Base-by-base conservation (phyloP, 2,797 vertebrate genomes). In the Eospalax fontanierii region DNA sequence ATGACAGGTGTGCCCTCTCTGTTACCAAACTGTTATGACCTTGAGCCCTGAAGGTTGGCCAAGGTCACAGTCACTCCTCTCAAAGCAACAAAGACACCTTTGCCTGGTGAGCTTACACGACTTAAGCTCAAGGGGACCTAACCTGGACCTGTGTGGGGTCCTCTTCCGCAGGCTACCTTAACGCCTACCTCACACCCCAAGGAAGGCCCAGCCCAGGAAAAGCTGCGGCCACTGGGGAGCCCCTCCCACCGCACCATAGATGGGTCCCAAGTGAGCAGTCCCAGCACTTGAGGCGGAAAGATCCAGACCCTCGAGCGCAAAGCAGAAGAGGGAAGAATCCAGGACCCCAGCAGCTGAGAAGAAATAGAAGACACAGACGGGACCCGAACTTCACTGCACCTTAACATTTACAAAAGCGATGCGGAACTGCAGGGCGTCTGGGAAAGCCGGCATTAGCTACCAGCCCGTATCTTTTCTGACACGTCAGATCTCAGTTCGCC, bases 361-460 rank as follows among this genome's bases (percentile, higher is more conserved):
- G 28, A 28, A 21, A 61, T n/a, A 61, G 46, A 0, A 74, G 11
- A 71, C 35, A 16, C 50, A 7, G 7, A 9, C 19, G 0, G 4
- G n/a, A n/a, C 28, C 26, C 24, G 24, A 4, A 2, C 4, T 68
- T 19, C 11, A 71, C 33, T 78, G 59, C 71, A 74, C 12, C 21
- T 70, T 10, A 78, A 35, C n/a, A 21, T 97, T 96, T 97, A 97
- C 95, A 97, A 93, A 92, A 79, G 90, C 75, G 24, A 50, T 11
- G 9, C 1, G 16, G 46, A 46, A 68, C 28, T 19, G 18, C 54
- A 2, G 7, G 80, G 43, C 22, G 1, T 35, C 9, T 50, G 16
- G 30, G 15, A 50, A 26, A 1, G 0, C 1, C 0, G 1, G 18
- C n/a, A 5, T 61, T 61, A 21, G 82, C 3, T 3, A 46, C 66